Base-by-base conservation (phyloP, 2,113 vertebrate genomes). In the Aramus guarauna region DNA sequence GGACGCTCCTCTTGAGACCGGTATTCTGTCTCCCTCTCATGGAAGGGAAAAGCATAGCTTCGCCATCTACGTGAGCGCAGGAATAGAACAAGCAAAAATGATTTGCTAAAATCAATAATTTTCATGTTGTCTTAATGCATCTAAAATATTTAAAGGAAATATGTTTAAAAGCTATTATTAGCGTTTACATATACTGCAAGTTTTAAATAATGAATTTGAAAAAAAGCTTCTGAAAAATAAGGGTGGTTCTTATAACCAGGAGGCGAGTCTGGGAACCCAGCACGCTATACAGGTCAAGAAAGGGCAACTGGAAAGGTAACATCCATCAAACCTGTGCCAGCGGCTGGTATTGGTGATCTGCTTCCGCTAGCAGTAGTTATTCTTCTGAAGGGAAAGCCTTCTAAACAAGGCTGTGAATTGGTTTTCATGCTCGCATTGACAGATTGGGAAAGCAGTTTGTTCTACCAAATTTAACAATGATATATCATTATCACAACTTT, bases 381-480 rank as follows among this genome's bases (percentile, higher is more conserved):
- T 97, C 97, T 98, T 97, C 96, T 95, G 97, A 98, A 89, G 98
- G 97, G 97, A 98, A 96, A 98, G 97, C 97, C 97, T 97, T 97
- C 97, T 98, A 97, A 97, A 97, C 96, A 97, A 98, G 98, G 97
- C 98, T 98, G 98, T 98, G 98, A 99, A 99, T 98, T 98, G 98
- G 98, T 98, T 98, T 98, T 98, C 98, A 97, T 98, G 98, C 97
- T 98, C 87, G 94, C 98, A 99, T 99, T 98, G 99, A 99, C 98
- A 99, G 98, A 99, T 99, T 98, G 99, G 98, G 99, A 99, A 99
- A 99, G 99, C 99, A 99, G 99, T 99, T 99, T 99, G 99, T 99
- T 99, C 99, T 99, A 99, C 99, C 99, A 99, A 99, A 99, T 99
- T 99, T 99, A 99, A 99, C 99, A 99, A 99, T 99, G 99, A 99